phyloP scores from a whole-genome alignment of 1,140 invertebrate species.

The Eulimnadia texana region DNA sequence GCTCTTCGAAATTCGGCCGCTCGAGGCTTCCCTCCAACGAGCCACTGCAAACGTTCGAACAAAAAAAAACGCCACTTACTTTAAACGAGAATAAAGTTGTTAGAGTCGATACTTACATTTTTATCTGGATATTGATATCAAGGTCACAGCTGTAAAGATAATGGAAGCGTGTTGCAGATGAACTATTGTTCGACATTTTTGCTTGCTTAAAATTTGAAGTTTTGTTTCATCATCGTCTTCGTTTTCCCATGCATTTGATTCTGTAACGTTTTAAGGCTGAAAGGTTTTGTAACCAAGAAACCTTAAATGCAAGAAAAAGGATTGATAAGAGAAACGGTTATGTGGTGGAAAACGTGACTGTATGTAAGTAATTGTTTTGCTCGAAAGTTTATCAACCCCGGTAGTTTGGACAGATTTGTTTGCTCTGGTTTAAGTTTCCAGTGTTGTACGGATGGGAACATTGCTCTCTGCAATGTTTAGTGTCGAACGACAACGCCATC shows the following conservation, averaged over 20 bases:
- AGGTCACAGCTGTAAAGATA: slow-evolving; percentile 80
- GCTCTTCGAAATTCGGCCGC: slow-evolving; percentile 71
- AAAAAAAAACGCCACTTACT: slow-evolving; percentile 18
- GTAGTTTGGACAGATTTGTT: too few relatives aligned
- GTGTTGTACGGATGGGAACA: too few relatives aligned
- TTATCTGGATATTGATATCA: slow-evolving; percentile 71
- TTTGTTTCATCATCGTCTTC: neutral
- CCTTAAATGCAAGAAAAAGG: too few relatives aligned
- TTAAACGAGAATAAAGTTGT: slow-evolving; percentile 5
- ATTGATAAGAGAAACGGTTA: too few relatives aligned
- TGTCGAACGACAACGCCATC: too few relatives aligned
- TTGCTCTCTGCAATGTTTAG: too few relatives aligned
- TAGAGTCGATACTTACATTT: slow-evolving; percentile 55
- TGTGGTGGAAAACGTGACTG: too few relatives aligned
- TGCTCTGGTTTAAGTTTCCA: too few relatives aligned
- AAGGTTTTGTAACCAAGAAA: too few relatives aligned
- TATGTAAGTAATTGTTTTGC: too few relatives aligned
- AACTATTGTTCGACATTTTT: slow-evolving; percentile 1
- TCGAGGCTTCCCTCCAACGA: slow-evolving; percentile 81
- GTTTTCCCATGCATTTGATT: neutral
- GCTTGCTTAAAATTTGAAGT: neutral
- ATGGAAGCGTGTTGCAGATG: slow-evolving; percentile 21
- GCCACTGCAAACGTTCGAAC: slow-evolving; percentile 56
- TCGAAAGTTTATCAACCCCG: too few relatives aligned
- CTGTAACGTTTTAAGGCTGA: too few relatives aligned